Base-by-base conservation (phyloP, 2,797 vertebrate species). In the Chiloscyllium punctatum region DNA sequence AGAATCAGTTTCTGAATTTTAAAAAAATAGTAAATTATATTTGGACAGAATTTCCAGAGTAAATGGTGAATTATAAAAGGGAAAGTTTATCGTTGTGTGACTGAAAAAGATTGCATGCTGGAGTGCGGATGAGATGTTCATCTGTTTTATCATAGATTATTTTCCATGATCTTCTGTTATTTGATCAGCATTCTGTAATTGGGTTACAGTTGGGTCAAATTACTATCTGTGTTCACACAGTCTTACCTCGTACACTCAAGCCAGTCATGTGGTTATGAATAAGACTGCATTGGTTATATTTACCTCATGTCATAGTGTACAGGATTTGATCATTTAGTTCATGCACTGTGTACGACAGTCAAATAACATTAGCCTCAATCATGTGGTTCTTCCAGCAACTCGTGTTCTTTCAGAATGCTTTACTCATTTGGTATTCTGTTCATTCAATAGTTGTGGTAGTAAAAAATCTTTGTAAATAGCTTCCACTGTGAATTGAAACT, bases 361-460 rank as follows among this genome's bases (percentile, higher is more conserved):
- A 90, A 27, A 66, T 21, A 27, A 66, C 88, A 57, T 92, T 23
- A 92, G 68, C 69, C n/a, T 42, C 62, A 68, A 13, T 88, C 86
- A 57, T 88, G 82, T 62, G 90, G 62, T 69, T 92, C n/a, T 92
- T 69, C 33, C 66, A 92, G 66, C 13, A 68, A 92, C 90, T 69
- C 11, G 21, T 42, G 8, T 62, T 62, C 57, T 25, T n/a, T 42
- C 18, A 69, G n/a, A 92, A 42, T 8, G 18, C 62, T 42, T n/a
- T 92, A 66, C 62, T n/a, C 90, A 42, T 62, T 37, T 25, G n/a
- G n/a, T 37, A 92, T 68, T 69, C 90, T 25, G 62, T 42, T 68
- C 25, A 69, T 69, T 42, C 18, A 11, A 69, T 92, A 23, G 88
- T 66, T 92, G 90, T 69, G 23, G 69, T 69, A 25, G 62, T n/a